Base-by-base conservation (phyloP, 1,140 invertebrate genomes). In the Hesperophylax magnus region DNA sequence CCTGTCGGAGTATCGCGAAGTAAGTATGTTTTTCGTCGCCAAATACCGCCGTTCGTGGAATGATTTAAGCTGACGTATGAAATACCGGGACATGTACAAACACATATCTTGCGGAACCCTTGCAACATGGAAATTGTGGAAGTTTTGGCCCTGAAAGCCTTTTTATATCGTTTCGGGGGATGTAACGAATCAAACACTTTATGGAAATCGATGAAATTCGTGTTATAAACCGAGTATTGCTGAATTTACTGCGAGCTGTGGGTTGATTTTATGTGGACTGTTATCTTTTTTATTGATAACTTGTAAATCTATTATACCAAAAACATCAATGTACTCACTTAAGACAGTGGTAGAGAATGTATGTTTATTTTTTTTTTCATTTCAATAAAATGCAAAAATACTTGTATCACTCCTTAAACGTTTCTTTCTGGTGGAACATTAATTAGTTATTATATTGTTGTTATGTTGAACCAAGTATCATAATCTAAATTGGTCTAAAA, bases 121-220 rank as follows among this genome's bases (percentile, higher is more conserved):
- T 17, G 67, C 17, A 39, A 69, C 65, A 69, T 69, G 65, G 65
- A 47, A 47, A 71, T 22, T 39, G 39, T 20, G 39, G 67, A 14
- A 47, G 67, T 1, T 71, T 24, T 17, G 67, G 34, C 67, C 34
- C 18, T 34, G 47, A 71, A 53, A 78, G 52, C 60, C 61, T 39
- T 67, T 78, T 78, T 78, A 78, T 67, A 54, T 18, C 77, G 22
- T 67, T 67, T 61, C 77, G 47, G 58, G 27, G 56, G 61, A 52
- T 63, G 47, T 65, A 39, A 24, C 39, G 53, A 71, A 79, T 79
- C 77, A 79, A 79, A 79, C 65, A 20, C 63, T 79, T 79, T 79
- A 79, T 79, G 77, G 77, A 71, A 78, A 78, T 78, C 77, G 77
- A 65, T 20, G 24, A 78, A 77, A 79, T 72, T 71, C 77, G 39